phyloP scores from a whole-genome alignment of 2,113 vertebrate genomes.

The Barbus barbus region DNA sequence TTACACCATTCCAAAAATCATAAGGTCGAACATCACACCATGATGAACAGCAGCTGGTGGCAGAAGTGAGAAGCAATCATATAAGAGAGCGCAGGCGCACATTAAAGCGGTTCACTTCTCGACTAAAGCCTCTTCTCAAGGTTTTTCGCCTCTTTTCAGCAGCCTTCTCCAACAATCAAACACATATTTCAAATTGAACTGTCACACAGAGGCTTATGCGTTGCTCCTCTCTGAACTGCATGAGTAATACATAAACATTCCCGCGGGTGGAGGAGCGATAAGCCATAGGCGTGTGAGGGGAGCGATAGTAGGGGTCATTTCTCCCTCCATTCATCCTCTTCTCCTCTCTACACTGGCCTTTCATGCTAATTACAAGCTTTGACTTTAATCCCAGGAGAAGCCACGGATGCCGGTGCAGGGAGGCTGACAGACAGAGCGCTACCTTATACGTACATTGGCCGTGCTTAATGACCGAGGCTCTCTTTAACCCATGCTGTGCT shows the following conservation, averaged over 20 bases:
- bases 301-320: slow-evolving; percentile 69
- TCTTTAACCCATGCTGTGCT: slow-evolving; percentile 56
- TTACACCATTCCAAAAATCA: slow-evolving; percentile 52
- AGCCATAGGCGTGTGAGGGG: slow-evolving; percentile 62
- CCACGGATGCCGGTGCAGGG: slow-evolving; percentile 58
- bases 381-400: slow-evolving; percentile 71
- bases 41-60: slow-evolving; percentile 54
- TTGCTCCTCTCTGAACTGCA: slow-evolving; percentile 59
- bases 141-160: slow-evolving; percentile 42
- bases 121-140: slow-evolving; percentile 49
- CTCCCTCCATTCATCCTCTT: slow-evolving; percentile 66
- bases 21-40: slow-evolving; percentile 51
- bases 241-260: slow-evolving; percentile 73
- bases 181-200: slow-evolving; percentile 69
- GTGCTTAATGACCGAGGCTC: slow-evolving; percentile 56
- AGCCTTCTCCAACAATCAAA: slow-evolving; percentile 62
- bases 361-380: slow-evolving; percentile 77
- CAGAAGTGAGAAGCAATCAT: slow-evolving; percentile 46
- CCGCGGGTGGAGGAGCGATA: slow-evolving; percentile 62
- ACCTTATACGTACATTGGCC: slow-evolving; percentile 45
- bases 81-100: slow-evolving; percentile 24
- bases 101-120: slow-evolving; percentile 51
- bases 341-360: slow-evolving; percentile 62
- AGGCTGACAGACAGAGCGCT: slow-evolving; percentile 51
- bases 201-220: slow-evolving; percentile 64